Base-by-base conservation (phyloP, 2,113 vertebrate genomes). In the Conger conger region DNA sequence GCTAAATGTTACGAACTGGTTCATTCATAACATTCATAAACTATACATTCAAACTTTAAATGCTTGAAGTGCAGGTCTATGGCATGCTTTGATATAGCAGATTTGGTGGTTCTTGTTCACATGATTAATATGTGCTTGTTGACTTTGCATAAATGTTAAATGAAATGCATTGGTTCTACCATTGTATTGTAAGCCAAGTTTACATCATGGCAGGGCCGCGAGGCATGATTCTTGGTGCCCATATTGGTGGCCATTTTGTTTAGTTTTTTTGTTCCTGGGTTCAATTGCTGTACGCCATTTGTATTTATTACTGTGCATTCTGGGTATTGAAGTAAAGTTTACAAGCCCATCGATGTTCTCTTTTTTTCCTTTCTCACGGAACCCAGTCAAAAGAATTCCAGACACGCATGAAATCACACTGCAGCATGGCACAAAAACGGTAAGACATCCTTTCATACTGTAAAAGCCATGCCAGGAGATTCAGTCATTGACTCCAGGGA, bases 401-500 rank as follows among this genome's bases (percentile, higher is more conserved):
- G 98, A 98, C 89, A 96, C 97, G 1, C 98, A 99, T 93, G 98
- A 99, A 90, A 98, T 99, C 92, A 98, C 96, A 0, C 93, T 99
- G 38, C 96, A 94, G 81, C 98, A 99, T 50, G 97, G 98, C 89
- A 96, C 94, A 57, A 99, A 97, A 93, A 97, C 97, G 18, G 97
- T 99, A 95, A 97, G 97, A 37, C 20, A 45, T 8, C 4, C 27
- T 78, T 0, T 76, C 8, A 16, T 15, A 53, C 2, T 85, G 37
- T 33, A 7, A 13, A 27, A 30, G 82, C 37, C 38, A 6, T 42
- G 3, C 18, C 4, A 80, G 37, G 35, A 35, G 8, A 42, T 42
- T 42, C 40, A 8, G 8, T 42, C 40, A 42, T n/a, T n/a, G n/a
- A n/a, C n/a, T n/a, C n/a, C n/a, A n/a, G n/a, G n/a, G n/a, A n/a